Conservation (phyloP, 2,888 invertebrate genomes). For the Acleris laterana region DNA sequence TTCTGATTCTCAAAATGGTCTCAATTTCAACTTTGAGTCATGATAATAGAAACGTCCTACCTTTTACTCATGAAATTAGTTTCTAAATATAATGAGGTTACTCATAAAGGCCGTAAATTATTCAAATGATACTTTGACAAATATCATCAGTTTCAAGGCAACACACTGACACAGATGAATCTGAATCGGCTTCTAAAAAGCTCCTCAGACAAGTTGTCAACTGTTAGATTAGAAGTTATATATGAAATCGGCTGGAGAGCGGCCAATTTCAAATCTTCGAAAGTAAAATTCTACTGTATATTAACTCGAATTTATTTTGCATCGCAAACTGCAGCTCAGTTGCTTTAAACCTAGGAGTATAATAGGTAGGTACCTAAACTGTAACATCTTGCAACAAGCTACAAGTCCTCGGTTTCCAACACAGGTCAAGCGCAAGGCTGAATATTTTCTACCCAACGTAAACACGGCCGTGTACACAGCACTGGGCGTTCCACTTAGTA, state of each 20-base stretch:
- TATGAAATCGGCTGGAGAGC: slow-evolving; percentile 63
- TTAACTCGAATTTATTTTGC: slow-evolving; percentile 21
- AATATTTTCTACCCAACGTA: slow-evolving; percentile 52
- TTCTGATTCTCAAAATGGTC: not conserved
- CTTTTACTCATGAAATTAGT: too few relatives aligned
- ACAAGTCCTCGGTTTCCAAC: slow-evolving; percentile 37
- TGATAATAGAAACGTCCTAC: too few relatives aligned
- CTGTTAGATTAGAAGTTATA: slow-evolving; percentile 62
- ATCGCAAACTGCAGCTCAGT: not conserved
- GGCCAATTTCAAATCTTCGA: slow-evolving; percentile 60
- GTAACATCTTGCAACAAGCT: not conserved
- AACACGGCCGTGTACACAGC: slow-evolving; percentile 44
- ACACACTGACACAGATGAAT: slow-evolving; percentile 12
- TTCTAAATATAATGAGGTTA: too few relatives aligned
- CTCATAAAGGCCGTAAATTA: too few relatives aligned
- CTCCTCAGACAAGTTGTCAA: slow-evolving; percentile 46
- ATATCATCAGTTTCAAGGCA: not conserved
- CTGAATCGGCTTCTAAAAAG: slow-evolving; percentile 33
- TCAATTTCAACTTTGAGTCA: not conserved
- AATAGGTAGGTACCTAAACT: not conserved
- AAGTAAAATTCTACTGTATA: slow-evolving; percentile 55
- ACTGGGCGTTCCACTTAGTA: slow-evolving; percentile 22
- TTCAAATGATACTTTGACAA: not conserved
- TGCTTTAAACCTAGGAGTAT: too few relatives aligned
- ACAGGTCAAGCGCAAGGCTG: slow-evolving; percentile 63